A percentile compares a stretch with the other conserved stretches of the same genome.
These are phyloP conservation scores for Tamias sibiricus DNA, from an alignment of 2,113 vertebrate genomes.

Conservation along the genomic window DNA sequence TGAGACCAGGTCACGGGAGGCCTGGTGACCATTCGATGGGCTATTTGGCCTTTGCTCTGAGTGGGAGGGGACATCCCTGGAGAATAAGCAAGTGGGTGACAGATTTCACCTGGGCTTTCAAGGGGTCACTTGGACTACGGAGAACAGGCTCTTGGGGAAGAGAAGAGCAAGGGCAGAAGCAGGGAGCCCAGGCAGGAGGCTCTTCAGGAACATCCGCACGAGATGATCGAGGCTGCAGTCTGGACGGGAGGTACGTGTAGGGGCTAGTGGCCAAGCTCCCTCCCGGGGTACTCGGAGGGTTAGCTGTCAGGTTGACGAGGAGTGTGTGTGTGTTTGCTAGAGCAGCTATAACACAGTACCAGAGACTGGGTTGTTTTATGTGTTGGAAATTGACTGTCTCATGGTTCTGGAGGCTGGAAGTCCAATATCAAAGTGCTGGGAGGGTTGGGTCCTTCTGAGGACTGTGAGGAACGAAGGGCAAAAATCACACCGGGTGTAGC, in stretches of 20 bases:
- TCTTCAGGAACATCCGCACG: neutral
- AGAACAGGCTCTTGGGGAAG: neutral
- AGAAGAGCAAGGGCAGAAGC: neutral
- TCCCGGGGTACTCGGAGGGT: neutral
- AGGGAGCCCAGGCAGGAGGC: neutral
- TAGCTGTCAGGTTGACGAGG: neutral
- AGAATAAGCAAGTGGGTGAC: neutral
- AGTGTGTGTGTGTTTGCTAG: neutral
- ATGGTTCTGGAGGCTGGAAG: neutral
- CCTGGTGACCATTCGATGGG: neutral
- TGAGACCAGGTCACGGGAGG: rapidly evolving
- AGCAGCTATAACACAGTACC: too few relatives aligned
- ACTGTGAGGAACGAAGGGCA: too few relatives aligned
- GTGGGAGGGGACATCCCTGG: rapidly evolving
- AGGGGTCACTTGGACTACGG: neutral
- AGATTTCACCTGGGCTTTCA: neutral
- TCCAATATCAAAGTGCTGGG: too few relatives aligned
- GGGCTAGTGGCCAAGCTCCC: neutral
- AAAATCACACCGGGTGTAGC: too few relatives aligned
- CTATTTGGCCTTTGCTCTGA: neutral
- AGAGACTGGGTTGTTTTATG: too few relatives aligned
- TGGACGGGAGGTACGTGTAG: rapidly evolving
- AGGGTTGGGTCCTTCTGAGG: neutral
- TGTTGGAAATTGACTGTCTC: too few relatives aligned
- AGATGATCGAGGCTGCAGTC: rapidly evolving